Conservation (phyloP, 1,140 invertebrate species). For the Apis mellifera region Amel_HAv3.1 CM009935.2:4588501-4589000, state of each 20-base stretch:
- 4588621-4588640: slow-evolving; percentile 18
- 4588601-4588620: no score
- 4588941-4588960: background rate
- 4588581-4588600: background rate
- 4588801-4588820: slow-evolving; percentile 48
- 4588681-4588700: background rate
- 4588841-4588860: slow-evolving; percentile 59
- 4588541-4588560: background rate
- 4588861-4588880: slow-evolving; percentile 40
- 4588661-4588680: background rate
- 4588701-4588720: background rate
- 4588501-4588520: background rate
- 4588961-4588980: no score
- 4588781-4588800: slow-evolving; percentile 51
- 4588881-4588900: slow-evolving; percentile 12
- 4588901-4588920: slow-evolving; percentile 50
- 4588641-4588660: background rate
- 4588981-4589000: no score
- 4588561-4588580: background rate
- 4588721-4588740: background rate
- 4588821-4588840: slow-evolving; percentile 30
- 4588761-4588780: slow-evolving; percentile 3
- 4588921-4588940: slow-evolving; percentile 48
- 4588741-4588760: slow-evolving; percentile 52
- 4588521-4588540: slow-evolving; percentile 7